Evolutionary conservation across 2,113 vertebrate genomes (phyloP).

Genomic region (Microtus richardsoni): DNA sequence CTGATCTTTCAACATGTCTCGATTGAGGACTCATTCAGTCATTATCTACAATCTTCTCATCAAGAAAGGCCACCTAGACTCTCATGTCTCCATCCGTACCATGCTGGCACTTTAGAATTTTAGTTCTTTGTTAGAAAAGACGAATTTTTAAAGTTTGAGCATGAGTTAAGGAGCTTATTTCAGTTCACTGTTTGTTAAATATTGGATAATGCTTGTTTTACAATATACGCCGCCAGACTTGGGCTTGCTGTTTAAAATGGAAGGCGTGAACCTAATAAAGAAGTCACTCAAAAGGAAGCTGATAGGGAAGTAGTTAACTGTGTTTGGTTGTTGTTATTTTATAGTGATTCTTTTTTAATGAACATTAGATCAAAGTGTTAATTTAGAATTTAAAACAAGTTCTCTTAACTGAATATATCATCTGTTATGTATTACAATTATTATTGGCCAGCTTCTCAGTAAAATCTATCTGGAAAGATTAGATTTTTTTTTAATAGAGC

Average conservation of each 20-base stretch:
- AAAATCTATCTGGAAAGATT: background rate
- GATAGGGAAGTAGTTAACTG: background rate
- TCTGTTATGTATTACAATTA: background rate
- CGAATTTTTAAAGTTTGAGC: background rate
- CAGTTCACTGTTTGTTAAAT: background rate
- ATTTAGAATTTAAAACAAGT: slow-evolving; percentile 6
- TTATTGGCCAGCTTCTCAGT: background rate
- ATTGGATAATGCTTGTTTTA: background rate
- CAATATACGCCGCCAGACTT: background rate
- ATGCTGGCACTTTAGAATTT: slow-evolving; percentile 20
- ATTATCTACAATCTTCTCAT: background rate
- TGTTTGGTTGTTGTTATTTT: background rate
- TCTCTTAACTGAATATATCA: background rate
- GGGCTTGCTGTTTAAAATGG: background rate
- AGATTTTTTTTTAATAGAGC: background rate
- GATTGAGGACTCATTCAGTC: background rate
- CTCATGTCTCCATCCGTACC: background rate
- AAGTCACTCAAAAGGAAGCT: background rate
- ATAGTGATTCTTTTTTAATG: background rate
- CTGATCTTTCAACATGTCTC: background rate
- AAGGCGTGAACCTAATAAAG: background rate
- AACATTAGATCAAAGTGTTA: background rate
- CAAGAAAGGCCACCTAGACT: background rate
- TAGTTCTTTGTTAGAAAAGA: slow-evolving; percentile 8
- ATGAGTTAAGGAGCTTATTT: background rate